A percentile compares a stretch with the other conserved stretches of the same genome.
Evolutionary conservation across 2,888 invertebrate genomes (phyloP).

Genomic region (Galeopsomyia nigrocyanea): DNA sequence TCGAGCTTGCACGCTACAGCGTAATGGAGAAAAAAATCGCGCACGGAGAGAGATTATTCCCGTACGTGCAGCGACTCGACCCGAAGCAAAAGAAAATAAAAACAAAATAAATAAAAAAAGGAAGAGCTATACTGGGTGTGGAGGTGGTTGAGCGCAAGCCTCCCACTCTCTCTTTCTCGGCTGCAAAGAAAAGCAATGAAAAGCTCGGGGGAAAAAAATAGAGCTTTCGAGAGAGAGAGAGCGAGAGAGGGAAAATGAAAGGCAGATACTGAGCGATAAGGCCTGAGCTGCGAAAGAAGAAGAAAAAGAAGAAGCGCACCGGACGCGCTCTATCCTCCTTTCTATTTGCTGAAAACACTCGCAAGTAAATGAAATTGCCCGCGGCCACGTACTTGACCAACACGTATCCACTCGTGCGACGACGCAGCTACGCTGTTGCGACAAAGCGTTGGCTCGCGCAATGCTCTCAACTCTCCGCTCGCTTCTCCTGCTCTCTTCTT

Average conservation of each 20-base stretch:
- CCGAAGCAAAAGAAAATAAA: background rate
- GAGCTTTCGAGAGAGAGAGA: background rate
- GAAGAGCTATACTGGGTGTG: background rate
- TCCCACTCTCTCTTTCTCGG: too few relatives aligned
- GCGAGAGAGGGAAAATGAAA: conserved; percentile 22
- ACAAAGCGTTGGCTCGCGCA: conserved; percentile 30
- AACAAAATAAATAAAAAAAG: background rate
- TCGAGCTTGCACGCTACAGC: background rate
- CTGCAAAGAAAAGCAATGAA: conserved; percentile 4
- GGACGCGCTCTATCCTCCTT: conserved; percentile 32
- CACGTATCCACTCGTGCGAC: background rate
- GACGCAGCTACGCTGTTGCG: conserved; percentile 4
- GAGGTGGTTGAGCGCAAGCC: too few relatives aligned
- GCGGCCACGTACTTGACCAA: conserved; percentile 48
- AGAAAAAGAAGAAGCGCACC: background rate
- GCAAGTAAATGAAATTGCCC: conserved; percentile 53
- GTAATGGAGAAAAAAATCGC: conserved; percentile 34
- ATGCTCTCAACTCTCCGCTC: background rate
- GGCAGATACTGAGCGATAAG: conserved; percentile 29
- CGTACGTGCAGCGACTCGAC: conserved; percentile 20
- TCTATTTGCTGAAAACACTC: conserved; percentile 51
- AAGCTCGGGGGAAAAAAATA: background rate
- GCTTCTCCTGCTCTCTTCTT: background rate
- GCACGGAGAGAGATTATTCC: conserved; percentile 40
- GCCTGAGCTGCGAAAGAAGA: conserved; percentile 3